Evolutionary conservation across 2,113 vertebrate species (phyloP), one percentile per base, ranked within the genome.

Genomic region (Noturus placidus): DNA sequence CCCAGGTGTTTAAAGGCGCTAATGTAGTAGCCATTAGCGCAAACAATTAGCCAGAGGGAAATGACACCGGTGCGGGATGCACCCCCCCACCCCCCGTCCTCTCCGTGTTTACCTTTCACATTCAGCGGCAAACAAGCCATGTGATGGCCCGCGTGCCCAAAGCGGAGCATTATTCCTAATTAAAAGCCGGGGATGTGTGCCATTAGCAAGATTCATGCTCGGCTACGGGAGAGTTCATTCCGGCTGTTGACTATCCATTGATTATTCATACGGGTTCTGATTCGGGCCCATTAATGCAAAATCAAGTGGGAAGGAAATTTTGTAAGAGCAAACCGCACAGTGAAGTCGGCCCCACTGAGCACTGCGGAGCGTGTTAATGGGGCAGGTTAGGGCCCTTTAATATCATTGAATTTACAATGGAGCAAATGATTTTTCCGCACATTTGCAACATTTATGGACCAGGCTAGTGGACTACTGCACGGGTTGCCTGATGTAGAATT

Each of bases 221-320:
- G 93, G 85, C 90, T 89, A 83, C 93, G 93, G 93, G 93, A 93
- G 92, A 93, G 93, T 92, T 93, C 92, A 92, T 93, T 93, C 91
- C 90, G 92, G 92, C 86, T 90, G 93, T 93, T 94, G 94, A 93
- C 93, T 95, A 92, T 90, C 91, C 94, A 95, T 95, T 95, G 95
- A 95, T 95, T 95, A 95, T 95, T 95, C 94, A 95, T 95, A 94
- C 93, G 93, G 91, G 91, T 93, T 94, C 93, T 93, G 93, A 95
- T 94, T 94, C 93, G 93, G 92, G 57, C 93, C 93, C 94, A 95
- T 95, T 95, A 95, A 94, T 95, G 93, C 87, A 89, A 94, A 93
- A 95, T 95, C 94, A 95, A 92, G 91, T 93, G 92, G 94, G 93
- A 94, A 93, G 93, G 93, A 89, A 92, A 92, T 92, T 93, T 82